These are phyloP conservation scores for Onychomys arenicola DNA, from an alignment of 2,797 vertebrate species.

Conservation along the genomic window DNA sequence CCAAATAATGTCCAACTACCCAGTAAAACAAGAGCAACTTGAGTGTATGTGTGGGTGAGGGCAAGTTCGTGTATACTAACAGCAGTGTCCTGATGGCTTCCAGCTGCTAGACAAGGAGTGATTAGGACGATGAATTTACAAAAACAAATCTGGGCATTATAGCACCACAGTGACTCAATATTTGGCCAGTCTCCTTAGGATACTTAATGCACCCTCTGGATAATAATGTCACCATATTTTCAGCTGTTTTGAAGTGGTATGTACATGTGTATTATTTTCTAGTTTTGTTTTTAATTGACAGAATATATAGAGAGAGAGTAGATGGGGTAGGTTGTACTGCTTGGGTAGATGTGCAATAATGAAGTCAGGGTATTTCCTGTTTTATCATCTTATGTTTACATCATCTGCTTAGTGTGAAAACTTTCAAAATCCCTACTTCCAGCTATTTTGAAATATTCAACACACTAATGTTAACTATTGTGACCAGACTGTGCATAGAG, in stretches of 20 bases:
- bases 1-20: constrained; percentile 74
- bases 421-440: background rate
- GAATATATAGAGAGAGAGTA: no score
- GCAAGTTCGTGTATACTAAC: constrained; percentile 85
- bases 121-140: constrained; percentile 84
- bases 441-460: background rate
- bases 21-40: constrained; percentile 81
- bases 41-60: constrained; percentile 63
- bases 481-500: background rate
- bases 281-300: background rate
- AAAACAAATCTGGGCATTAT: constrained; percentile 80
- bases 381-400: background rate
- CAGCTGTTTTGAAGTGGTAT: constrained; percentile 25
- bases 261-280: background rate
- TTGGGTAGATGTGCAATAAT: background rate
- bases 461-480: no score
- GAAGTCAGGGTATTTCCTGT: background rate
- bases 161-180: constrained; percentile 72
- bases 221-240: constrained; percentile 57
- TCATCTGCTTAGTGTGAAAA: background rate
- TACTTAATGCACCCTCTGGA: constrained; percentile 72
- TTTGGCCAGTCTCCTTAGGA: constrained; percentile 79
- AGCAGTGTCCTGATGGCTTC: constrained; percentile 79
- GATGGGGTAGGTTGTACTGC: background rate
- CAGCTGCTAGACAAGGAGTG: constrained; percentile 78